Percentiles rank a stretch among this genome's conserved stretches.
Conservation (phyloP, 2,113 vertebrate species). For the Acanthochromis polyacanthus region DNA sequence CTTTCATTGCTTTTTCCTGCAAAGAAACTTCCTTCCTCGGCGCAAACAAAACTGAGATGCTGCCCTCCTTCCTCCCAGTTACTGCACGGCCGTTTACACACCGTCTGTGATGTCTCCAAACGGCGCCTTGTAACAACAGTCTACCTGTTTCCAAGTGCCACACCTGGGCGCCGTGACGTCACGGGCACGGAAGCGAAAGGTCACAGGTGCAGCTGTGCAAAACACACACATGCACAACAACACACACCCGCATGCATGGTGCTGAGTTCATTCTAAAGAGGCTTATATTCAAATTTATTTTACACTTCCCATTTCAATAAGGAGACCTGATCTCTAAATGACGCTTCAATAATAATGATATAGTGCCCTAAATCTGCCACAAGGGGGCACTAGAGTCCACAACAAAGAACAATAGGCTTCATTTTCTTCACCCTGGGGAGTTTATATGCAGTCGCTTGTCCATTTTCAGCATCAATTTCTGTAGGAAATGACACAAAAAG, state of each 20-base stretch:
- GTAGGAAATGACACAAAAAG: no score
- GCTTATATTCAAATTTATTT: not conserved
- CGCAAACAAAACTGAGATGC: constrained; percentile 37
- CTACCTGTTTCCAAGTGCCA: constrained; percentile 63
- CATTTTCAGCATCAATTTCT: no score
- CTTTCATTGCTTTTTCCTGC: constrained; percentile 56
- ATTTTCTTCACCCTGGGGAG: no score
- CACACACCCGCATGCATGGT: no score
- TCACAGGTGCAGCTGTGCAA: no score
- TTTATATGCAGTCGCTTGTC: no score
- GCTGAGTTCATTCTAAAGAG: no score
- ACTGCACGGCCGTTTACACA: not conserved
- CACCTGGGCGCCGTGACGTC: constrained; percentile 69
- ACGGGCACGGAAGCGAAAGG: not conserved
- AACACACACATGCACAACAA: no score
- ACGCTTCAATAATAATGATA: not conserved
- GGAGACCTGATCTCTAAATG: not conserved
- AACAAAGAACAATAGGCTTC: not conserved
- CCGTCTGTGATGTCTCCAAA: not conserved
- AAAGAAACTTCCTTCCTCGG: constrained; percentile 66
- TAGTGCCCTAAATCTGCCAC: not conserved
- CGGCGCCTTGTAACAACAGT: not conserved
- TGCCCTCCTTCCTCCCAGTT: not conserved
- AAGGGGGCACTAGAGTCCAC: constrained; percentile 13
- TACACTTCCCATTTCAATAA: not conserved